Percentiles rank a stretch among this genome's conserved stretches.
These are phyloP conservation scores for Brachyistius frenatus DNA, from an alignment of 2,113 vertebrate genomes.

Conservation along the genomic window DNA sequence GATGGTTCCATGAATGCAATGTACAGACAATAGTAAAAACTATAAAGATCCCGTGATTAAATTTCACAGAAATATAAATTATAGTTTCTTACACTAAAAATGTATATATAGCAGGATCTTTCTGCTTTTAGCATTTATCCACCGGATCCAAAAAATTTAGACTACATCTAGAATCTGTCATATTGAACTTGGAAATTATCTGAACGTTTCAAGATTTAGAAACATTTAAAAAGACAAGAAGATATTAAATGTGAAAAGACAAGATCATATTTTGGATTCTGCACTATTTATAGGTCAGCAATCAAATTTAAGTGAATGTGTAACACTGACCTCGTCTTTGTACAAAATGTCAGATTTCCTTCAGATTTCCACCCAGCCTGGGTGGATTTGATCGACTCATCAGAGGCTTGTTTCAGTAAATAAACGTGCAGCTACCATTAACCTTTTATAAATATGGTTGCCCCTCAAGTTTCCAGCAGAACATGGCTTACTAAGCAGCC, in stretches of 20 bases:
- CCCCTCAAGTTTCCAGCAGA: neutral
- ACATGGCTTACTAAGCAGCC: neutral
- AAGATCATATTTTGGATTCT: neutral
- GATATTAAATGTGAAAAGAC: too few relatives aligned
- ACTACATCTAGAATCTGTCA: too few relatives aligned
- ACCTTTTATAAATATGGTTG: too few relatives aligned
- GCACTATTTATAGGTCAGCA: too few relatives aligned
- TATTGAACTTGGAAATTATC: neutral
- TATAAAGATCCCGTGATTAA: neutral
- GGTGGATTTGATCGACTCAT: too few relatives aligned
- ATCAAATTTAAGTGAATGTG: too few relatives aligned
- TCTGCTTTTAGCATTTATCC: too few relatives aligned
- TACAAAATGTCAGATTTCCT: neutral
- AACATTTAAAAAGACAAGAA: neutral
- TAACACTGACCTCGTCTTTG: neutral
- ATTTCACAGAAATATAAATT: neutral
- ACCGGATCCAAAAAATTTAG: too few relatives aligned
- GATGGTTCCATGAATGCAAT: conserved; percentile 1
- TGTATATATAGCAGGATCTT: too few relatives aligned
- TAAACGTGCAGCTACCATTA: too few relatives aligned
- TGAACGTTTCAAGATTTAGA: neutral
- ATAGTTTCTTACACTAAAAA: neutral
- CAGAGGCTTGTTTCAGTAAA: too few relatives aligned
- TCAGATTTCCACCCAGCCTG: too few relatives aligned
- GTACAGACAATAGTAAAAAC: neutral